Base-by-base conservation (phyloP, 1,140 invertebrate species). In the Cotesia glomerata region DNA sequence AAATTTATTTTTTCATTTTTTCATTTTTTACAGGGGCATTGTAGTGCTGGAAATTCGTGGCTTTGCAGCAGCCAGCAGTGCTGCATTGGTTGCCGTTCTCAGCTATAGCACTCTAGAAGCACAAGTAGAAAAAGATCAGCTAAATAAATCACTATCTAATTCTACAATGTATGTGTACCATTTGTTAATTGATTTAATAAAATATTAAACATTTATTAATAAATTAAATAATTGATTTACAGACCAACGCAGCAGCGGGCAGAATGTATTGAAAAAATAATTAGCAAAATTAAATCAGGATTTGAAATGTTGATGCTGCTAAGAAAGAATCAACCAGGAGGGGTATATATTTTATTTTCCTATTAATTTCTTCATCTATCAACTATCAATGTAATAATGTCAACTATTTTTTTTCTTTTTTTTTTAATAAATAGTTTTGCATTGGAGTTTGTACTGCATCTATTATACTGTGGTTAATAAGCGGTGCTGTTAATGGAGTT, bases 1-100 rank as follows among this genome's bases (percentile, higher is more conserved):
- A n/a, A n/a, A n/a, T n/a, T 2, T 26, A 0, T 26, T 26, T 26
- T 26, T 26, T 26, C 1, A 34, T 32, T 34, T 62, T 32, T 45
- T 61, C 56, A 39, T 64, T 63, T 73, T 71, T 79, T 77, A 5
- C 62, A 86, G 85, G 85, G 76, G 78, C 52, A 81, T 83, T 71
- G 78, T 86, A 61, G 76, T 85, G 64, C 74, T 84, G 51, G 82
- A 85, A 74, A 75, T 85, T 16, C 83, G 80, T 66, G 81, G 82
- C 72, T 84, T 85, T 77, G 80, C 80, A 73, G 85, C 84, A 79
- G 83, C 82, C 82, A 84, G 85, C 81, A 85, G 83, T 84, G 83
- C 80, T 81, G 85, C 82, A 76, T 74, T 85, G 56, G 79, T 85
- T 61, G 73, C 81, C 66, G 80, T 84, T 68, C 76, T 85, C 54